These are phyloP conservation scores for Apotomis betuletana DNA, from an alignment of 2,888 invertebrate species.

Conservation along the genomic window DNA sequence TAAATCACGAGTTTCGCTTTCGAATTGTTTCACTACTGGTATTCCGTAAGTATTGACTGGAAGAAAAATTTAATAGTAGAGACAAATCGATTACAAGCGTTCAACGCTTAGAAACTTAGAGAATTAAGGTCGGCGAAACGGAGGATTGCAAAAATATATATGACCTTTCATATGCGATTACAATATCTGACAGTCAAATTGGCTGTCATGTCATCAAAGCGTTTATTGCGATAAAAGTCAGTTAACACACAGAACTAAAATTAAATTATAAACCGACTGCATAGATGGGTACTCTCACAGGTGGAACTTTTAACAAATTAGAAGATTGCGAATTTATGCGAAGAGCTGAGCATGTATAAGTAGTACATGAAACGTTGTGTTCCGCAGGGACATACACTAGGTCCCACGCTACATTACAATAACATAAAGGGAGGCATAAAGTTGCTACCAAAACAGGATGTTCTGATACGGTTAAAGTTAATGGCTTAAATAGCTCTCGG, in stretches of 20 bases:
- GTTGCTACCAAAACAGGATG: constrained; percentile 12
- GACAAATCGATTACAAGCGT: constrained; percentile 29
- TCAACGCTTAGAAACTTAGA: constrained; percentile 23
- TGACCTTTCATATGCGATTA: constrained; percentile 35
- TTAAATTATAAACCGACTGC: constrained; percentile 13
- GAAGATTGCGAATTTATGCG: neutral
- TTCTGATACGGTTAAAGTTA: constrained; percentile 30
- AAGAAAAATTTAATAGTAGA: constrained; percentile 27
- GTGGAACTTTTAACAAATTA: too few species aligned
- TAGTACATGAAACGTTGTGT: neutral
- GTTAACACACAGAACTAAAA: constrained; percentile 18
- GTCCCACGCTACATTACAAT: constrained; percentile 8
- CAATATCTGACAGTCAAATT: constrained; percentile 36
- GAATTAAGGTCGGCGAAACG: constrained; percentile 34
- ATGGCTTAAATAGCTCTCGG: constrained; percentile 16
- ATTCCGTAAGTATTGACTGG: constrained; percentile 14
- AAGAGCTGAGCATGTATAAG: neutral
- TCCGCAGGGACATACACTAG: constrained; percentile 1
- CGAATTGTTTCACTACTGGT: constrained; percentile 32
- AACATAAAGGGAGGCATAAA: constrained; percentile 9
- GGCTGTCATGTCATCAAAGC: constrained; percentile 33
- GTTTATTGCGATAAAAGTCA: constrained; percentile 28
- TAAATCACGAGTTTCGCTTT: constrained; percentile 37
- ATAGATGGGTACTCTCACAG: neutral
- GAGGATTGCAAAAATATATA: constrained; percentile 30